Evolutionary conservation across 2,797 vertebrate genomes (phyloP), one percentile per base, ranked within the genome.

Genomic region (Halcyon smyrnensis): DNA sequence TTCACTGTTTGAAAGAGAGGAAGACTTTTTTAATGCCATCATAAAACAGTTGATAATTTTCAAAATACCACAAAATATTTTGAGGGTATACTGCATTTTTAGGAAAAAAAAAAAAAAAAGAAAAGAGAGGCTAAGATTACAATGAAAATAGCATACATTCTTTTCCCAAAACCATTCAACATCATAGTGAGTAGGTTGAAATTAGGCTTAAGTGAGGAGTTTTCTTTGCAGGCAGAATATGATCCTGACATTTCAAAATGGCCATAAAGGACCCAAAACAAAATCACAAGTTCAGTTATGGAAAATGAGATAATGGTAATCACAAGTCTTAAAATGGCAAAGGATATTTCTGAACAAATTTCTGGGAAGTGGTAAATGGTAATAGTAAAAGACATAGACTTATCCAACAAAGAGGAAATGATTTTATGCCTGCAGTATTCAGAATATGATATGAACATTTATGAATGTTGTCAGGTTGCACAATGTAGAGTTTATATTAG

Each of bases 311-410:
- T 87, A 83, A 91, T 67, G 59, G 21, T 76, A 93, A 88, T 73
- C 63, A 68, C 34, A 87, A 71, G 45, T 65, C 84, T 93, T 71
- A 65, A 91, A 95, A 94, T 37, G 80, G 54, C 50, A 34, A 93
- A 60, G 30, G 34, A 74, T 94, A 84, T 84, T 86, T 94, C 79
- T 88, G 77, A 83, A 56, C 23, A 80, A 68, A 81, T 64, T 94
- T 95, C 64, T 85, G 64, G n/a, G 84, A 88, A 90, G 50, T 59
- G n/a, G 54, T 75, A 89, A 91, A 87, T 71, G 37, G 41, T 53
- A 43, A 68, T 32, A 25, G 53, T 51, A 93, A 78, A 79, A 46
- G 63, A 84, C 46, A 85, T 25, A 90, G 82, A 37, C 46, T 78
- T 62, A 20, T 77, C 23, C 39, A 90, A 69, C 3, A 69, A 90